These are phyloP conservation scores for Leptopilina drosophilae DNA, from an alignment of 2,888 invertebrate species.

Conservation along the genomic window DNA sequence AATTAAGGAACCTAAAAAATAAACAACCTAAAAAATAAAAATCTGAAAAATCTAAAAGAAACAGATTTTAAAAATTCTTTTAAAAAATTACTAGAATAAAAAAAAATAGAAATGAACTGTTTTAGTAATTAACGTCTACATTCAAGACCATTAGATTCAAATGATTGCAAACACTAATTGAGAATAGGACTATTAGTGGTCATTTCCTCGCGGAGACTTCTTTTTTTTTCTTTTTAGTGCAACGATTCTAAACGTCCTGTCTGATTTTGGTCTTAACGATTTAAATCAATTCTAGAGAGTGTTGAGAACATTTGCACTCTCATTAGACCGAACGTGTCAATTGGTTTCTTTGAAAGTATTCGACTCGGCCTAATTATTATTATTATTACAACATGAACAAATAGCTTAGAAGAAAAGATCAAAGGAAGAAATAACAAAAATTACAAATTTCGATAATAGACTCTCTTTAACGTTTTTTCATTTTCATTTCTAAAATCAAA, in stretches of 20 bases:
- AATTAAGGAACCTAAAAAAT: too few relatives aligned
- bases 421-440: too few relatives aligned
- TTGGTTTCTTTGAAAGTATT: slow-evolving; percentile 60
- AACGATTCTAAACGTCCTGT: slow-evolving; percentile 65
- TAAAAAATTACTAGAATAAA: background rate
- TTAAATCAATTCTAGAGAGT: slow-evolving; percentile 36
- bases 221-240: slow-evolving; percentile 62
- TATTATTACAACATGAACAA: too few relatives aligned
- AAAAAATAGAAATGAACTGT: background rate
- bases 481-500: too few relatives aligned
- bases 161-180: background rate
- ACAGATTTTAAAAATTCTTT: too few relatives aligned
- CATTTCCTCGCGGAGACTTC: slow-evolving; percentile 6
- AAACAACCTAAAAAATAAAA: too few relatives aligned
- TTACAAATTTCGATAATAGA: too few relatives aligned
- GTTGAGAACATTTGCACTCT: slow-evolving; percentile 64
- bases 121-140: too few relatives aligned
- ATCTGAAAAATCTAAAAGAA: too few relatives aligned
- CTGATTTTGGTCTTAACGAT: slow-evolving; percentile 56
- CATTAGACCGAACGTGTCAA: slow-evolving; percentile 68
- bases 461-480: too few relatives aligned
- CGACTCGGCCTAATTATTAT: slow-evolving; percentile 50
- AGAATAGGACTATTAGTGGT: slow-evolving; percentile 16
- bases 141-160: background rate
- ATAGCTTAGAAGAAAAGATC: slow-evolving; percentile 10